Base-by-base conservation (phyloP, 2,888 invertebrate genomes). In the Scrobipalpa costella region DNA sequence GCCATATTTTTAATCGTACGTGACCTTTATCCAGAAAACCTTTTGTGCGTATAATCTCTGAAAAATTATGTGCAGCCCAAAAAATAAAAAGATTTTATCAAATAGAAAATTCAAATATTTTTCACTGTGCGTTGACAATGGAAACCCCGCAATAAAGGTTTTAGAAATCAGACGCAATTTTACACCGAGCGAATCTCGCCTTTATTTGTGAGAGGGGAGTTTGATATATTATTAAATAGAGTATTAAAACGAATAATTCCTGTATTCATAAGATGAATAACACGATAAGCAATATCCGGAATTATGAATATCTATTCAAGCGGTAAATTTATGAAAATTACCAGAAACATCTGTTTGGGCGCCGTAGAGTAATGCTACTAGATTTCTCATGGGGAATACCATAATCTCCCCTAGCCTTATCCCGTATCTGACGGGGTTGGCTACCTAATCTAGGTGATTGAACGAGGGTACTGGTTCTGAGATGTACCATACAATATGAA, bases 71-170 rank as follows among this genome's bases (percentile, higher is more conserved):
- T n/a, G 44, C 44, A 44, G n/a, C 27, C 27, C 2, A 27, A 27
- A 27, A 44, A 6, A 44, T n/a, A n/a, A 44, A 44, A 44, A 15
- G 7, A 44, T 44, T 44, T 44, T 44, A 44, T 44, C 44, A n/a
- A 15, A 44, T 44, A 15, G n/a, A 44, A 44, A n/a, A 44, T 44
- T 44, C 44, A 44, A 44, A 44, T 44, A n/a, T 44, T 44, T 44
- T 44, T 44, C 6, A 44, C 44, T n/a, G 15, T 44, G 44, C 50
- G 2, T 50, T 50, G 9, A 50, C 17, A 50, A 17, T 50, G 21
- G 21, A 9, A 50, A 11, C 21, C n/a, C 9, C 17, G 27, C 2
- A 52, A 27, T n/a, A 52, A 13, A 52, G 11, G 21, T 27, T 52
- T 8, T 19, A 52, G 7, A n/a, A 52, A 52, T 52, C n/a, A 7